Evolutionary conservation across 2,113 vertebrate species (phyloP), one percentile per base, ranked within the genome.

Genomic region (Cacatua alba): DNA sequence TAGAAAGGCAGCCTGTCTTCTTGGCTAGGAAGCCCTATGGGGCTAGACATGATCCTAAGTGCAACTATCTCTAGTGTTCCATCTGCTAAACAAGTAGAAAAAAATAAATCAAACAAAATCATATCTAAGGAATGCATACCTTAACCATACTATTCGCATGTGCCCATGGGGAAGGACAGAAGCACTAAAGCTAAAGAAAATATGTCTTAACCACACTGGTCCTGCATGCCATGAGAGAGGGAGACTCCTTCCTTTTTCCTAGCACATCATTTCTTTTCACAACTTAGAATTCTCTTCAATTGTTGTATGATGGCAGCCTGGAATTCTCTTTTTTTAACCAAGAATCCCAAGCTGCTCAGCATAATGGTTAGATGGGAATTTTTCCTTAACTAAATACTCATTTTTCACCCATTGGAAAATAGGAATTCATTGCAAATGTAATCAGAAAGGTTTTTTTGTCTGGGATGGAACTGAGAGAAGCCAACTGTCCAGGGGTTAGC

Each of bases 361-460:
- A 2, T 77, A 70, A 71, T 28, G 11, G 4, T 63, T 68, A 67
- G 46, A 25, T 13, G 21, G 63, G 52, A 82, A 7, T n/a, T 85
- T 86, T 86, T 86, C 59, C 49, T 77, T 82, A 35, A 55, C 7
- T 62, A 46, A 88, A 31, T 17, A 44, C 72, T 84, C 0, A 0
- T 15, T 69, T 95, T 95, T 93, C 15, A 62, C 41, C 49, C 78
- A 18, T 24, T 69, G 94, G 57, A 95, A 96, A 97, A 76, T 80
- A 91, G 24, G 8, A 41, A 25, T 91, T 93, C 65, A 65, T 90
- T 80, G 57, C 17, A 65, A 74, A 65, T 57, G 25, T 76, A 37
- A 53, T 60, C 0, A 1, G 80, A 86, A 93, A 87, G 20, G 31
- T 11, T 48, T 79, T 85, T 46, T 67, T 17, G 18, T 59, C 33